Conservation (phyloP, 2,797 vertebrate genomes). For the Parambassis ranga region DNA sequence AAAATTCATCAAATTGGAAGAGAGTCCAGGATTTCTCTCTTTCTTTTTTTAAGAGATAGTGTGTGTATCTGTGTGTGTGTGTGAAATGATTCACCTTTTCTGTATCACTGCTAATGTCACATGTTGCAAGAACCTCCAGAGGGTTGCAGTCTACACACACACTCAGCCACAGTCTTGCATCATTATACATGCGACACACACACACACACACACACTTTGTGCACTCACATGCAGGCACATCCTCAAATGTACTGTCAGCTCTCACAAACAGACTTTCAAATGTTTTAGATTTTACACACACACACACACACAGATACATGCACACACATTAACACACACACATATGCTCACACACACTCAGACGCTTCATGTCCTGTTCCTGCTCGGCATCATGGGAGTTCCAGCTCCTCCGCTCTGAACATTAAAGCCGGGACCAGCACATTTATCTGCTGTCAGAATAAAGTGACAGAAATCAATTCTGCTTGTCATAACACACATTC, state of each 20-base stretch:
- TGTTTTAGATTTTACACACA: not conserved
- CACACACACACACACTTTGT: not conserved
- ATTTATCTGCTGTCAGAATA: conserved; percentile 41
- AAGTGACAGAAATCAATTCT: conserved; percentile 45
- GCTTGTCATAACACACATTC: conserved; percentile 47
- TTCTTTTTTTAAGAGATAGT: conserved; percentile 4
- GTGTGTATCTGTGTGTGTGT: not conserved
- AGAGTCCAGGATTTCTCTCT: conserved; percentile 31
- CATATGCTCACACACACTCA: not conserved
- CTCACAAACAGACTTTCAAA: not conserved
- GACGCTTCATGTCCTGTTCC: conserved; percentile 28
- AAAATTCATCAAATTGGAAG: conserved; percentile 65
- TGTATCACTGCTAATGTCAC: conserved; percentile 70
- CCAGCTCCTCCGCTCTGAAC: conserved; percentile 15
- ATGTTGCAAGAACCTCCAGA: conserved; percentile 54
- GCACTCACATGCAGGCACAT: not conserved
- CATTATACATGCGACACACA: not conserved
- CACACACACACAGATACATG: not conserved
- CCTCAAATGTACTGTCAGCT: not conserved
- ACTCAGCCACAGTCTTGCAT: conserved; percentile 9
- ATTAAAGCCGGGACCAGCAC: conserved; percentile 36
- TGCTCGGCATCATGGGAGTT: conserved; percentile 53
- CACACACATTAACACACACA: not conserved
- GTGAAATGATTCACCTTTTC: conserved; percentile 64
- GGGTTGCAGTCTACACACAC: conserved; percentile 28